These are phyloP conservation scores for Microctenopoma steveboyesi DNA, from an alignment of 2,797 vertebrate species.

Conservation along the genomic window DNA sequence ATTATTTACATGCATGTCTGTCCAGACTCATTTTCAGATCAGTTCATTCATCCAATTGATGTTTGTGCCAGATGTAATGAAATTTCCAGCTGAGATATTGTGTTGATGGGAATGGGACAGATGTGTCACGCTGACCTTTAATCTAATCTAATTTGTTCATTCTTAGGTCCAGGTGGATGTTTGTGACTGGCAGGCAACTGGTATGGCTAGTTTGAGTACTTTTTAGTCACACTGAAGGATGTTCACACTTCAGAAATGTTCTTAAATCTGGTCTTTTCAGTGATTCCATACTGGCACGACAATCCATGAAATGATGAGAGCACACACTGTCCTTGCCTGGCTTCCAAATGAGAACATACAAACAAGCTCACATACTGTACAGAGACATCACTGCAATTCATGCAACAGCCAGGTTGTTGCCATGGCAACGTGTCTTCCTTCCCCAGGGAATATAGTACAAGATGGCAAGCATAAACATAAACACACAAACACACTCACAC, in stretches of 20 bases:
- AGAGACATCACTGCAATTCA: conserved; percentile 52
- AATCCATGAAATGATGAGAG: conserved; percentile 55
- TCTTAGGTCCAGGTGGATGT: background rate
- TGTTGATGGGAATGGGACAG: too few relatives aligned
- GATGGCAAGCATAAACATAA: conserved; percentile 68
- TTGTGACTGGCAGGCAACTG: conserved; percentile 20
- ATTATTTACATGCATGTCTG: too few relatives aligned
- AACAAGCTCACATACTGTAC: conserved; percentile 29
- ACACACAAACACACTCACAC: conserved; percentile 42
- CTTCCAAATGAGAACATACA: conserved; percentile 49
- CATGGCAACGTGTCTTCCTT: conserved; percentile 77
- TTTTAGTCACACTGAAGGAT: conserved; percentile 28
- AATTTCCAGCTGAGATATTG: too few relatives aligned
- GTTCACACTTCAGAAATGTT: conserved; percentile 40
- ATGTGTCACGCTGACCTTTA: too few relatives aligned
- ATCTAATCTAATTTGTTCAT: too few relatives aligned
- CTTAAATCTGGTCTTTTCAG: conserved; percentile 30
- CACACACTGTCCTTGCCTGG: conserved; percentile 66
- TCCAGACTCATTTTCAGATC: too few relatives aligned
- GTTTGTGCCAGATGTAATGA: too few relatives aligned
- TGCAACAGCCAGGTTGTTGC: conserved; percentile 70
- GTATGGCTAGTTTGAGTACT: conserved; percentile 17
- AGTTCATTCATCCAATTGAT: too few relatives aligned
- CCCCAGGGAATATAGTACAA: conserved; percentile 65
- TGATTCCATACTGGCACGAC: conserved; percentile 45